A percentile compares a stretch with the other conserved stretches of the same genome.
Evolutionary conservation across 2,797 vertebrate genomes (phyloP).

Genomic region (Enteromius fasciolatus): DNA sequence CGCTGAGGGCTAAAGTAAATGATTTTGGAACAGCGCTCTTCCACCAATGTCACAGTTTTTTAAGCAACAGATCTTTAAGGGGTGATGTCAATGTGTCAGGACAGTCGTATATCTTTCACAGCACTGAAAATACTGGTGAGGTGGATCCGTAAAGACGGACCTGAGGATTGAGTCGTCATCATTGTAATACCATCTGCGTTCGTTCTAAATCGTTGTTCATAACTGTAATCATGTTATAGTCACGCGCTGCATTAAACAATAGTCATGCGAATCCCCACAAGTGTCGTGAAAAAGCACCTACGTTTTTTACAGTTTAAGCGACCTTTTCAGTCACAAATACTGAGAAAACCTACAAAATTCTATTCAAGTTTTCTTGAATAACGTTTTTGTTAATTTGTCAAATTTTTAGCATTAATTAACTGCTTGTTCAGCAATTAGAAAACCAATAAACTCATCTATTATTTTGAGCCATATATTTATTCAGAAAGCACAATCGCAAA

Average conservation of each 20-base stretch:
- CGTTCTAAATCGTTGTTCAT: neutral
- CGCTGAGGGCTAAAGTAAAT: constrained; percentile 70
- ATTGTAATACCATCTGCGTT: constrained; percentile 3
- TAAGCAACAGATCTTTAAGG: constrained; percentile 58
- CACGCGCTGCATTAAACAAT: neutral
- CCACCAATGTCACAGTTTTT: constrained; percentile 56
- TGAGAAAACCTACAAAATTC: neutral
- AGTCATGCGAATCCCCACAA: neutral
- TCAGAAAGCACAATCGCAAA: too few relatives aligned
- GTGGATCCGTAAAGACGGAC: constrained; percentile 22
- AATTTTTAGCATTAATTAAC: neutral
- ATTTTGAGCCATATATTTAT: neutral
- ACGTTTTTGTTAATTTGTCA: neutral
- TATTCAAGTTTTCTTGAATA: neutral
- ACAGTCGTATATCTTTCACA: constrained; percentile 31
- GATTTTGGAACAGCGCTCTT: constrained; percentile 64
- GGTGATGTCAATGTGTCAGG: constrained; percentile 40
- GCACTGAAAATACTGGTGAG: constrained; percentile 21
- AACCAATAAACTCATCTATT: neutral
- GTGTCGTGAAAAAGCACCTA: neutral
- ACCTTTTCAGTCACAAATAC: neutral
- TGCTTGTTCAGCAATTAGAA: neutral
- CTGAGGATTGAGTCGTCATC: constrained; percentile 12
- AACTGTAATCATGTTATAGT: neutral
- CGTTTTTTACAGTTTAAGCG: neutral